Percentiles rank a stretch among this genome's conserved stretches.
Evolutionary conservation across 1,140 invertebrate genomes (phyloP).

Genomic region (Drosophila grimshawi): DNA sequence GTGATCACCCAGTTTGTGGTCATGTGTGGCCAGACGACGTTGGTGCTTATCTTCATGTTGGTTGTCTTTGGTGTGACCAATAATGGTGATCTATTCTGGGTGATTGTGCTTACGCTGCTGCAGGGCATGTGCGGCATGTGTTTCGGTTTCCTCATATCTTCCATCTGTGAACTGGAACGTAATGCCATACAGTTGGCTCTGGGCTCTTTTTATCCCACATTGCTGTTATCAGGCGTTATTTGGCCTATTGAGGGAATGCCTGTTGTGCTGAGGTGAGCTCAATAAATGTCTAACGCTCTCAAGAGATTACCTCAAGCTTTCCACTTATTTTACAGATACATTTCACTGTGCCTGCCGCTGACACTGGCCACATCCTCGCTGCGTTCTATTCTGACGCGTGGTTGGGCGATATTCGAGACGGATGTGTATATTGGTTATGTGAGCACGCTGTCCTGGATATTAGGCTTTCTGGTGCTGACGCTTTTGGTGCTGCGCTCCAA

Average conservation of each 20-base stretch:
- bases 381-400: conserved; percentile 94
- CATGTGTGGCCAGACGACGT: conserved; percentile 94
- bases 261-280: conserved; percentile 87
- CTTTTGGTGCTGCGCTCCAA: conserved; percentile 92
- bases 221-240: conserved; percentile 95
- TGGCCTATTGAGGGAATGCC: conserved; percentile 97
- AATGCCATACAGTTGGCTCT: conserved; percentile 97
- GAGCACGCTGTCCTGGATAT: conserved; percentile 94
- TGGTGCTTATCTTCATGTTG: conserved; percentile 96
- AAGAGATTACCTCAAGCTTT: not conserved
- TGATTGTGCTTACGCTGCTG: conserved; percentile 93
- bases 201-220: conserved; percentile 97
- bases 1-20: conserved; percentile 97
- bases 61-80: conserved; percentile 94
- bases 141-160: conserved; percentile 97
- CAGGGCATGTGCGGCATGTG: conserved; percentile 97
- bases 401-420: conserved; percentile 92
- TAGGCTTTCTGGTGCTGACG: conserved; percentile 93
- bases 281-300: not conserved
- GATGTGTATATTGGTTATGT: conserved; percentile 96
- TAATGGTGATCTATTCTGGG: conserved; percentile 92
- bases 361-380: conserved; percentile 96
- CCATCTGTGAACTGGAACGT: conserved; percentile 95
- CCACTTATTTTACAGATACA: conserved; percentile 85
- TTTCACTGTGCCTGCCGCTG: conserved; percentile 93